Evolutionary conservation across 2,113 vertebrate species (phyloP).

Genomic region (Castor canadensis): DNA sequence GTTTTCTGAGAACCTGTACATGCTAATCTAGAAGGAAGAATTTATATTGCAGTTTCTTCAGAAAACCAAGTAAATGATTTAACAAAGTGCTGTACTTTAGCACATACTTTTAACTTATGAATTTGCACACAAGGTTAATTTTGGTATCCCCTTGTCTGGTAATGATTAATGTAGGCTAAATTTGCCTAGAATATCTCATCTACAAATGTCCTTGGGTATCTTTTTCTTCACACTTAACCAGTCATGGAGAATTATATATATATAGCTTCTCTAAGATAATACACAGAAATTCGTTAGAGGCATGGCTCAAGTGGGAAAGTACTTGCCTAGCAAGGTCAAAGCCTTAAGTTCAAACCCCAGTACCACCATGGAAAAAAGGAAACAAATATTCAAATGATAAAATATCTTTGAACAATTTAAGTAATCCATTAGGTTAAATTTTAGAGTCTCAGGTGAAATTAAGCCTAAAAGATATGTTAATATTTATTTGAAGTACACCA

Average conservation of each 20-base stretch:
- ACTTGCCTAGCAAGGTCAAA: too few species aligned
- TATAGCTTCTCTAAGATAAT: background rate
- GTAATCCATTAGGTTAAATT: background rate
- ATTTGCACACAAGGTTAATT: conserved; percentile 66
- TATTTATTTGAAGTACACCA: background rate
- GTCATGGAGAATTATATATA: background rate
- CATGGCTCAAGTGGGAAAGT: too few species aligned
- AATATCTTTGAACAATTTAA: conserved; percentile 28
- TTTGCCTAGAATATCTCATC: conserved; percentile 58
- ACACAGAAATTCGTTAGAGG: too few species aligned
- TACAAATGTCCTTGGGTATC: conserved; percentile 39
- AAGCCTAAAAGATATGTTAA: background rate
- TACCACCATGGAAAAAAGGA: too few species aligned
- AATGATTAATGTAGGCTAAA: conserved; percentile 69
- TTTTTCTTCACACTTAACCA: conserved; percentile 50
- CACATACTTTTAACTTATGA: conserved; percentile 54
- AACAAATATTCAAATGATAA: conserved; percentile 57
- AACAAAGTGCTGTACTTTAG: conserved; percentile 64
- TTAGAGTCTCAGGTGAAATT: conserved; percentile 20
- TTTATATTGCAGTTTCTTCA: conserved; percentile 52
- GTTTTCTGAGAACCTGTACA: conserved; percentile 23
- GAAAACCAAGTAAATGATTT: conserved; percentile 65
- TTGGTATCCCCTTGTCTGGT: conserved; percentile 66
- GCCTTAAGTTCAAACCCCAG: too few species aligned
- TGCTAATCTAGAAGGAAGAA: background rate